Conservation (phyloP, 2,888 invertebrate genomes). For the Eupeodes luniger region DNA sequence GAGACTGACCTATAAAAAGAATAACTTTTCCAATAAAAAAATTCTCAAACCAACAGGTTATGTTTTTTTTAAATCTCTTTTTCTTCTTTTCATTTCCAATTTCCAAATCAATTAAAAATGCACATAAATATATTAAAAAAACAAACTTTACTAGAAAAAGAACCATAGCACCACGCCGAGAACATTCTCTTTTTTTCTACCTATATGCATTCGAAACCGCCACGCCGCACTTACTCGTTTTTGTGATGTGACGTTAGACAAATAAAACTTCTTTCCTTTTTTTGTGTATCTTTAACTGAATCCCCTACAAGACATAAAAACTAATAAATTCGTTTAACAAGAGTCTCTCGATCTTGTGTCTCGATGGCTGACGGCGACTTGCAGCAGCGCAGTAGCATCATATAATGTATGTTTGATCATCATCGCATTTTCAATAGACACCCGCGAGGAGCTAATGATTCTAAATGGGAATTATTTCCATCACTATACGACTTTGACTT, state of each 20-base stretch:
- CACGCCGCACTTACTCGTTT: neutral
- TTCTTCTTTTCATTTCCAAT: slow-evolving; percentile 1
- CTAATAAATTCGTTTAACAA: slow-evolving; percentile 49
- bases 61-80: neutral
- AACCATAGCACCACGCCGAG: slow-evolving; percentile 27
- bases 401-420: neutral
- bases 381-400: slow-evolving; percentile 27
- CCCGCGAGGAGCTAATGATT: slow-evolving; percentile 53
- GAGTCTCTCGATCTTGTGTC: slow-evolving; percentile 26
- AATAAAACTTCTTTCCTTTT: slow-evolving; percentile 10
- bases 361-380: slow-evolving; percentile 4
- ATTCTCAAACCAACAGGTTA: neutral
- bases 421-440: slow-evolving; percentile 6
- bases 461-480: slow-evolving; percentile 59
- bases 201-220: neutral
- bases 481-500: neutral
- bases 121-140: slow-evolving; percentile 15
- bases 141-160: slow-evolving; percentile 8
- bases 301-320: slow-evolving; percentile 16
- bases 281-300: neutral
- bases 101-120: slow-evolving; percentile 51
- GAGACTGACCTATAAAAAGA: slow-evolving; percentile 17
- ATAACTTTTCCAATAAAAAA: slow-evolving; percentile 30
- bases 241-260: slow-evolving; percentile 6
- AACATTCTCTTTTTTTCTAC: slow-evolving; percentile 34